Evolutionary conservation across 2,113 vertebrate genomes (phyloP).

Genomic region (Empidonax alnorum): DNA sequence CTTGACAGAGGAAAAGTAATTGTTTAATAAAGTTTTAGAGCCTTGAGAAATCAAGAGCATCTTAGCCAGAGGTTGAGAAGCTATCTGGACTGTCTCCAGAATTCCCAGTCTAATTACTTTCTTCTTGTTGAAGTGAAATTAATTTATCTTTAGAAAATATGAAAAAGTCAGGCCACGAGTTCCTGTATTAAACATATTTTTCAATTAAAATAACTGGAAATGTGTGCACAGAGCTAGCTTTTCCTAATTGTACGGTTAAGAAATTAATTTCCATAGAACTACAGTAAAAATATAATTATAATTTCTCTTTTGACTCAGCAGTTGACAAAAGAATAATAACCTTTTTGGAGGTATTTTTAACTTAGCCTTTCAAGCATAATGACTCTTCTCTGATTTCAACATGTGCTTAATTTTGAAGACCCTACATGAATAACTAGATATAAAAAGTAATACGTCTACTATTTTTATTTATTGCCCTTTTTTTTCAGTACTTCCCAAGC

Average conservation of each 20-base stretch:
- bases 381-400: not conserved
- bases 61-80: slow-evolving; percentile 58
- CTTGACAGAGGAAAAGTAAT: slow-evolving; percentile 19
- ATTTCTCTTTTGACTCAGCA: slow-evolving; percentile 6
- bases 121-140: slow-evolving; percentile 31
- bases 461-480: not conserved
- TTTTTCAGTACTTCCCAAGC: not conserved
- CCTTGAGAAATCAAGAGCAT: slow-evolving; percentile 44
- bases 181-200: slow-evolving; percentile 43
- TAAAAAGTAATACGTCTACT: not conserved
- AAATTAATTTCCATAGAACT: slow-evolving; percentile 39
- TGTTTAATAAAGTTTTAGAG: slow-evolving; percentile 35
- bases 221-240: slow-evolving; percentile 15
- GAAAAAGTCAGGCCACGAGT: slow-evolving; percentile 39
- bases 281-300: slow-evolving; percentile 5
- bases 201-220: slow-evolving; percentile 46
- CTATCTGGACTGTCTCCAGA: slow-evolving; percentile 63
- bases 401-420: not conserved
- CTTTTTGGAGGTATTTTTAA: slow-evolving; percentile 19
- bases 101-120: slow-evolving; percentile 68
- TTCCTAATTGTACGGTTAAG: slow-evolving; percentile 2
- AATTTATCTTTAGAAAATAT: slow-evolving; percentile 58
- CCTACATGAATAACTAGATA: not conserved
- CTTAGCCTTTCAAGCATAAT: not conserved
- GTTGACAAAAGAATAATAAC: slow-evolving; percentile 10